Conservation (phyloP, 2,113 vertebrate species). For the Dipodomys spectabilis region DNA sequence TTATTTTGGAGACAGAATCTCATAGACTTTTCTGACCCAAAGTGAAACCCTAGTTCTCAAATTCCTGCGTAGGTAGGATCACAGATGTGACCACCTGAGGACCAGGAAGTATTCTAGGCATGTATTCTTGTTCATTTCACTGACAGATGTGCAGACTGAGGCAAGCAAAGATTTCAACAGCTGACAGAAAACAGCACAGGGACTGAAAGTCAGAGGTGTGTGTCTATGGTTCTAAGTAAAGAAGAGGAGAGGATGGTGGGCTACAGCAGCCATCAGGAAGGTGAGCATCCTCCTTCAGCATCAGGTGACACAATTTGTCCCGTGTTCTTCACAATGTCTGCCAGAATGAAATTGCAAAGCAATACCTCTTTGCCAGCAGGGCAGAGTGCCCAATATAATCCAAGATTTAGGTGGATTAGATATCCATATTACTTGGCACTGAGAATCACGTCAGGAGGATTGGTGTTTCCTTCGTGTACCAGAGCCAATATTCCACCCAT, state of each 20-base stretch:
- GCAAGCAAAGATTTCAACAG: neutral
- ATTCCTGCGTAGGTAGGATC: no score
- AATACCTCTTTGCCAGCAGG: neutral
- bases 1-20: no score
- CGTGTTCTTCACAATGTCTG: accelerated
- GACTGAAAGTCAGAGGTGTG: neutral
- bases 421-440: neutral
- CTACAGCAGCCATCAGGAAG: neutral
- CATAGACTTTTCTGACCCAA: no score
- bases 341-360: neutral
- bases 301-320: accelerated
- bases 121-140: neutral
- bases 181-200: neutral
- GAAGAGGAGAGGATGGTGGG: neutral
- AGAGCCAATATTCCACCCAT: no score
- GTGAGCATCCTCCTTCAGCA: neutral
- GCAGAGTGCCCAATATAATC: neutral
- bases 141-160: neutral
- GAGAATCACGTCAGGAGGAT: neutral
- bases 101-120: neutral
- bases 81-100: no score
- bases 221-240: neutral
- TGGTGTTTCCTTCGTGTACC: neutral
- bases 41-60: no score
- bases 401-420: neutral